These are phyloP conservation scores for Ariopsis seemanni DNA, from an alignment of 2,113 vertebrate species.

Conservation along the genomic window DNA sequence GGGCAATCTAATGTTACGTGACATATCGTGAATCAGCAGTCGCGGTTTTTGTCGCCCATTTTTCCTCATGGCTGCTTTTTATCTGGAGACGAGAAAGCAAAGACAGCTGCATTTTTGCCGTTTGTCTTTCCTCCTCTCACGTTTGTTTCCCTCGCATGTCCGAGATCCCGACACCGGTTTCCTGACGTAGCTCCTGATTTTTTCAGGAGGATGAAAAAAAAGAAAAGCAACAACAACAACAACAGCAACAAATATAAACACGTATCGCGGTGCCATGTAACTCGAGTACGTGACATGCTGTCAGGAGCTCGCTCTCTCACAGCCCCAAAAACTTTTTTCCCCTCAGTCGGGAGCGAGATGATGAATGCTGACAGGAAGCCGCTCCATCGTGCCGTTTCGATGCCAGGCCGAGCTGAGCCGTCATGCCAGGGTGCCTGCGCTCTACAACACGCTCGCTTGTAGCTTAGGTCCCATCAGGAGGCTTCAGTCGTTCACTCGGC, in stretches of 20 bases:
- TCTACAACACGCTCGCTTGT: slow-evolving; percentile 31
- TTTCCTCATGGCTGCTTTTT: slow-evolving; percentile 24
- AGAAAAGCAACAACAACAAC: slow-evolving; percentile 60
- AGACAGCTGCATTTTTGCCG: background rate
- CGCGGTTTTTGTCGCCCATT: background rate
- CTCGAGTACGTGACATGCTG: slow-evolving; percentile 74
- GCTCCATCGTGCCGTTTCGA: slow-evolving; percentile 30
- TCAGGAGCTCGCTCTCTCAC: slow-evolving; percentile 64
- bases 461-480: slow-evolving; percentile 40
- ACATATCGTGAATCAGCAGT: slow-evolving; percentile 13
- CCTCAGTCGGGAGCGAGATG: slow-evolving; percentile 24
- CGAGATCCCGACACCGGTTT: slow-evolving; percentile 31
- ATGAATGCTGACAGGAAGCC: slow-evolving; percentile 49
- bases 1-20: slow-evolving; percentile 23
- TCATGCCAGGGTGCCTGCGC: slow-evolving; percentile 28
- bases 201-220: slow-evolving; percentile 53
- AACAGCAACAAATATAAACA: slow-evolving; percentile 79
- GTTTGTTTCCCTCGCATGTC: slow-evolving; percentile 41
- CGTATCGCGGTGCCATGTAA: slow-evolving; percentile 65
- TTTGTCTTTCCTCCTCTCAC: background rate
- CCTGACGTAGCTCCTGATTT: slow-evolving; percentile 68
- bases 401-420: background rate
- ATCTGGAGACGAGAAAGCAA: background rate
- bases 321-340: slow-evolving; percentile 34
- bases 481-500: slow-evolving; percentile 32